Evolutionary conservation across 30 jellyfish, hydroid and myxozoan genomes (phyloP), one percentile per base, ranked within the genome.

Genomic region (Morbakka virulenta): DNA sequence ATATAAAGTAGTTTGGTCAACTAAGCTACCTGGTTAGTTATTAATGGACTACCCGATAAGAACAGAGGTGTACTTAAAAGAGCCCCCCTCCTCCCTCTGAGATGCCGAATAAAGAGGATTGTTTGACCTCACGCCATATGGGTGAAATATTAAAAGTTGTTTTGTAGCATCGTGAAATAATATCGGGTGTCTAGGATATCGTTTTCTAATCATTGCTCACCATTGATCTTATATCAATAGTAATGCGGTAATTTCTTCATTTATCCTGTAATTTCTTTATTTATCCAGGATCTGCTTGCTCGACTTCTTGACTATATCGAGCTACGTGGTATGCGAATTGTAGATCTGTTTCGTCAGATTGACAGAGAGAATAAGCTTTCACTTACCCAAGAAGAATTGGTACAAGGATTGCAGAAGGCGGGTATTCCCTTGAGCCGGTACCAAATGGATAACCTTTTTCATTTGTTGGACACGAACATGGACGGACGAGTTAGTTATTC

Each of bases 321-420:
- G 67, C 83, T 72, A 1, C 95, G 95, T 20, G 95, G 95, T 3
- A 67, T 83, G 36, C 76, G 95, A 22, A 52, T 72, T 31, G 74
- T 67, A n/a, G 95, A 83, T 35, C 74, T 83, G 72, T 83, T 67
- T 52, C 86, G 85, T 28, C 63, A 82, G 25, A 73, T 83, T 80
- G 82, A 71, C 30, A 83, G 74, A 49, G 51, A 75, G 6, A 66
- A 76, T 27, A 71, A 79, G 57, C 76, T 72, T n/a, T 22, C 35
- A 41, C 63, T 83, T 26, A 73, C 82, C 0, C 73, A 83, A 51
- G 57, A 29, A 23, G 86, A 83, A 62, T 65, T 83, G 13, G 67
- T 64, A 12, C 64, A 64, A 26, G 87, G 87, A 53, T 72, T 83
- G 29, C 28, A 63, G 29, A 72, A 71, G 14, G 82, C 87, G 0